Evolutionary conservation across 2,888 invertebrate genomes (phyloP).

Genomic region (Dione juno): DNA sequence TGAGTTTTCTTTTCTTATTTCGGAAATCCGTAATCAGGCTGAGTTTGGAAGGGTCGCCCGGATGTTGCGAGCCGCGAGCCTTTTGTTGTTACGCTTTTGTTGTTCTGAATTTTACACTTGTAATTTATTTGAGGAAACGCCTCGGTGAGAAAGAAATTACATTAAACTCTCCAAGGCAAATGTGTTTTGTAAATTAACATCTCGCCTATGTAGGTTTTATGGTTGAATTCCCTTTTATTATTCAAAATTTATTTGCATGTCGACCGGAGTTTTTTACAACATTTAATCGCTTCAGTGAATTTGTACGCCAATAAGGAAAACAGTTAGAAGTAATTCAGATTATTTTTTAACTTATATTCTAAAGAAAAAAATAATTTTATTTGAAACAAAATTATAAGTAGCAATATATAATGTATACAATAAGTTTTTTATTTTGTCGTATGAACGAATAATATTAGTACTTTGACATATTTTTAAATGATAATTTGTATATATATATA

Average conservation of each 20-base stretch:
- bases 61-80: conserved; percentile 82
- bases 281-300: conserved; percentile 36
- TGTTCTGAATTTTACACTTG: conserved; percentile 84
- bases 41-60: conserved; percentile 83
- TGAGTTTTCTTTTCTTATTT: conserved; percentile 72
- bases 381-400: background rate
- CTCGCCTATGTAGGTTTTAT: conserved; percentile 67
- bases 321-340: conserved; percentile 14
- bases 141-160: conserved; percentile 81
- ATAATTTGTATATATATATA: no score
- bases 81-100: conserved; percentile 83
- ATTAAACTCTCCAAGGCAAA: conserved; percentile 80
- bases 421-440: no score
- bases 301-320: conserved; percentile 25
- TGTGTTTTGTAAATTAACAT: conserved; percentile 81
- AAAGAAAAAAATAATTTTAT: conserved; percentile 21
- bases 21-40: conserved; percentile 83
- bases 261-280: conserved; percentile 32
- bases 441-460: no score
- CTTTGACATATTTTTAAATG: no score
- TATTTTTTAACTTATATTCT: conserved; percentile 16
- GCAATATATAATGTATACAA: background rate
- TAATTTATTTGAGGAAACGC: conserved; percentile 83
- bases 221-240: conserved; percentile 53
- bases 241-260: conserved; percentile 50